Evolutionary conservation across 2,113 vertebrate genomes (phyloP), one percentile per base, ranked within the genome.

Genomic region (Ctenomys sociabilis): DNA sequence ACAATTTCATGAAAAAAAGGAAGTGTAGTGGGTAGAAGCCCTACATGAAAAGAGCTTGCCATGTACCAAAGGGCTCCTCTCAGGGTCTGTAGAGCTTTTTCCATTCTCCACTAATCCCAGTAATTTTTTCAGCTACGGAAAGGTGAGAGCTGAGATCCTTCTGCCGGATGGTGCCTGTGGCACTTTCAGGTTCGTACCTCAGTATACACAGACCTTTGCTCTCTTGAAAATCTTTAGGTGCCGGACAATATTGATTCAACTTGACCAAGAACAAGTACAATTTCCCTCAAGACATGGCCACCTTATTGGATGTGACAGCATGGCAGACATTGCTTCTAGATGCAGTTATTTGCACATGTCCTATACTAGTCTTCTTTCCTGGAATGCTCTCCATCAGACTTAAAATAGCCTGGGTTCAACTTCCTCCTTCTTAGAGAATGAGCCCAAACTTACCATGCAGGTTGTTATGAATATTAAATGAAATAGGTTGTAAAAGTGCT

Each of bases 161-260:
- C 16, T 19, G 1, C 52, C 61, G 26, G 72, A 59, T 83, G 26
- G n/a, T 43, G 5, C 82, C 37, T 45, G 13, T 2, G 64, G 72
- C 30, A 21, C 22, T 80, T 85, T 66, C 32, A 57, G 54, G 12
- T 32, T 3, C 26, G 40, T 7, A 28, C 4, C 24, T 32, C 32
- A 59, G 10, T 32, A 40, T 2, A 6, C n/a, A 70, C 54, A 57
- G 54, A 57, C 26, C 10, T 91, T 32, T 91, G 72, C 49, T 66
- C n/a, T 95, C 72, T 57, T 63, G 57, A 66, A 85, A 90, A 78
- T 78, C 26, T 49, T 92, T 57, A 89, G 30, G 49, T 83, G 12
- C n/a, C 32, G n/a, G 52, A n/a, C 16, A 68, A 32, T 66, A 82
- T 92, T 87, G 37, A 83, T 28, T 72, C 37, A 68, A 49, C 61